phyloP scores from a whole-genome alignment of 2,888 invertebrate genomes.

The Tetragonisca angustula region DNA sequence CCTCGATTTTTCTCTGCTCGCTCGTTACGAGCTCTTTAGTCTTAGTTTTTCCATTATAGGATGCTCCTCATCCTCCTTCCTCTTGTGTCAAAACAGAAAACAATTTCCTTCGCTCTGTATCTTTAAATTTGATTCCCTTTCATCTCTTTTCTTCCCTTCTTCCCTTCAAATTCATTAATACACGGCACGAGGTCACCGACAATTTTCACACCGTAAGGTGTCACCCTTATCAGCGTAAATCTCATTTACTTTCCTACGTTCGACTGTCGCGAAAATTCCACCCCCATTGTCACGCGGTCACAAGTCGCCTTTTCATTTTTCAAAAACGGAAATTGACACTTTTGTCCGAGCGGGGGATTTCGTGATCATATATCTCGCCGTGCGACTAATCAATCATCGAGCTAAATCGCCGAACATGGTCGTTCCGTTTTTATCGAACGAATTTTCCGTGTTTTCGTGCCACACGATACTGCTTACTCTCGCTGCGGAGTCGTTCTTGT shows the following conservation, averaged over 20 bases:
- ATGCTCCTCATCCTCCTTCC: background rate
- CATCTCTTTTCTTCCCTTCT: background rate
- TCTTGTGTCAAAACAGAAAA: background rate
- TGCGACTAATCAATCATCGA: no score
- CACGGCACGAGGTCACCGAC: background rate
- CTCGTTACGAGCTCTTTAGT: background rate
- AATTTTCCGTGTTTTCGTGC: no score
- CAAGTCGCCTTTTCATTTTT: background rate
- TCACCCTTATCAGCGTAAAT: constrained; percentile 3
- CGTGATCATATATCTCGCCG: background rate
- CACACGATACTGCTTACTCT: no score
- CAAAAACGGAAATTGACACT: background rate
- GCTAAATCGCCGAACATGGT: no score
- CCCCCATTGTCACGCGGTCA: background rate
- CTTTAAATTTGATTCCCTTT: background rate
- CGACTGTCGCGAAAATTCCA: background rate
- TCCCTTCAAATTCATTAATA: background rate
- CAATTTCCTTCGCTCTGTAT: background rate
- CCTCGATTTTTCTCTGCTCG: background rate
- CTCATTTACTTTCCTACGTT: background rate
- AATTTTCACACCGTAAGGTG: no score
- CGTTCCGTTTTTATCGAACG: no score
- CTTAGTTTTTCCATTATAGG: no score
- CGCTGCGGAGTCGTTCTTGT: no score
- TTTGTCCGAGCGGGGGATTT: background rate